phyloP scores from a whole-genome alignment of 1,140 invertebrate genomes.

The Belonocnema kinseyi region DNA sequence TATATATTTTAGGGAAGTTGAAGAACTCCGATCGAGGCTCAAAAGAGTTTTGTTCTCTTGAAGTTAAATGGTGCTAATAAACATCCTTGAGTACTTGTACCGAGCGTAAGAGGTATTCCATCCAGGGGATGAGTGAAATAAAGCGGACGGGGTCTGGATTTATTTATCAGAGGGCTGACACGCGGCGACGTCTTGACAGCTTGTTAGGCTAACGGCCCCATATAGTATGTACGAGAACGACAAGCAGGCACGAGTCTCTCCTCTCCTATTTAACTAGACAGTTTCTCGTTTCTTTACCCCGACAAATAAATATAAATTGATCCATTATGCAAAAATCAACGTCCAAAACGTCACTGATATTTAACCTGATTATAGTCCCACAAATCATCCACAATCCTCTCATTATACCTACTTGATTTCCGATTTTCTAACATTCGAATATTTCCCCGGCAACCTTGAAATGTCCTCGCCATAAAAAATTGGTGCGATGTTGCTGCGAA shows the following conservation, averaged over 20 bases:
- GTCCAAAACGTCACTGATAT: background rate
- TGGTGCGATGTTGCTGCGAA: too few relatives aligned
- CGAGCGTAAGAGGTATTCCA: background rate
- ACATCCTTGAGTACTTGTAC: background rate
- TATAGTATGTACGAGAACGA: slow-evolving; percentile 41
- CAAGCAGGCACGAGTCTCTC: slow-evolving; percentile 59
- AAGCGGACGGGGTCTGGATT: slow-evolving; percentile 46
- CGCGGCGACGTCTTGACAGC: slow-evolving; percentile 73
- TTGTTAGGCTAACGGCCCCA: slow-evolving; percentile 69
- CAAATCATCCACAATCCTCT: background rate
- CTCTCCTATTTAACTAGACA: slow-evolving; percentile 60
- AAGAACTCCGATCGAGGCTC: background rate
- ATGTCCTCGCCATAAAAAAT: too few relatives aligned
- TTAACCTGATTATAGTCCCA: background rate
- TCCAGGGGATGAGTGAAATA: background rate
- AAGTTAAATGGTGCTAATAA: slow-evolving; percentile 18
- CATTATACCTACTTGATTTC: background rate
- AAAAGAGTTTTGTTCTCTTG: background rate
- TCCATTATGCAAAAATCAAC: background rate
- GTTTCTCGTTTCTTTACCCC: slow-evolving; percentile 36
- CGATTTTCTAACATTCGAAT: background rate
- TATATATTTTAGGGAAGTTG: too few relatives aligned
- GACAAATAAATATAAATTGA: slow-evolving; percentile 15
- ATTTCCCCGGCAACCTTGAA: too few relatives aligned
- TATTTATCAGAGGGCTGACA: slow-evolving; percentile 61